These are phyloP conservation scores for Trichechus manatus DNA, from an alignment of 2,113 vertebrate genomes.

Conservation along the genomic window DNA sequence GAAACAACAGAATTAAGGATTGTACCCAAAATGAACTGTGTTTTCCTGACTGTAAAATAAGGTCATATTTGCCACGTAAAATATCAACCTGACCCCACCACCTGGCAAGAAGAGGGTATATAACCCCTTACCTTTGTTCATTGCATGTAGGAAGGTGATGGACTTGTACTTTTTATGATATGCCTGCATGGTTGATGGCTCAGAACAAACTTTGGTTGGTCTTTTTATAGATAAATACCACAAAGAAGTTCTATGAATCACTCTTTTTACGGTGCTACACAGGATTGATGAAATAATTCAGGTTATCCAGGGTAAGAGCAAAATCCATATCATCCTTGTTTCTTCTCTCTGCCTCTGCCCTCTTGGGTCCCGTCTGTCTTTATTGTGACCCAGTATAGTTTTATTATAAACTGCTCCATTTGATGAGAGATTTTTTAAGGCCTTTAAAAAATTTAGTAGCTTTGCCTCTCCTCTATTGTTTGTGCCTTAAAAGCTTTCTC, in stretches of 20 bases:
- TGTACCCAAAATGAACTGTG: not conserved
- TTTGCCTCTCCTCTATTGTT: conserved; percentile 33
- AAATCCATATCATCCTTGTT: not conserved
- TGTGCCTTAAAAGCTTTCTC: conserved; percentile 38
- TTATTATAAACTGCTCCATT: conserved; percentile 21
- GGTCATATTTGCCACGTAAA: not conserved
- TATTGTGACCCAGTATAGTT: not conserved
- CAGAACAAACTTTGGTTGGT: not conserved
- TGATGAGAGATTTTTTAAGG: conserved; percentile 53
- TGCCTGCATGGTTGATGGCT: not conserved
- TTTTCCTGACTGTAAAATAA: conserved; percentile 31
- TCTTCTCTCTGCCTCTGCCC: not conserved
- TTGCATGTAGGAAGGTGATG: not conserved
- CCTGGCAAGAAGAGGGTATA: accelerated
- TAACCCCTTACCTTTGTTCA: not conserved
- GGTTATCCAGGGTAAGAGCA: not conserved
- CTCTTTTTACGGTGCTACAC: not conserved
- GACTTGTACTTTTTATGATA: not conserved
- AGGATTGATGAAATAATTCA: not conserved
- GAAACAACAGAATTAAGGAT: not conserved
- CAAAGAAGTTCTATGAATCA: not conserved
- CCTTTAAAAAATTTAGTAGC: conserved; percentile 44
- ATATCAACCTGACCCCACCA: not conserved
- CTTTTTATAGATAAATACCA: not conserved
- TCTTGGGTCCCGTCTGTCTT: not conserved